These are phyloP conservation scores for Philereme transversata DNA, from an alignment of 2,888 invertebrate genomes.

Conservation along the genomic window DNA sequence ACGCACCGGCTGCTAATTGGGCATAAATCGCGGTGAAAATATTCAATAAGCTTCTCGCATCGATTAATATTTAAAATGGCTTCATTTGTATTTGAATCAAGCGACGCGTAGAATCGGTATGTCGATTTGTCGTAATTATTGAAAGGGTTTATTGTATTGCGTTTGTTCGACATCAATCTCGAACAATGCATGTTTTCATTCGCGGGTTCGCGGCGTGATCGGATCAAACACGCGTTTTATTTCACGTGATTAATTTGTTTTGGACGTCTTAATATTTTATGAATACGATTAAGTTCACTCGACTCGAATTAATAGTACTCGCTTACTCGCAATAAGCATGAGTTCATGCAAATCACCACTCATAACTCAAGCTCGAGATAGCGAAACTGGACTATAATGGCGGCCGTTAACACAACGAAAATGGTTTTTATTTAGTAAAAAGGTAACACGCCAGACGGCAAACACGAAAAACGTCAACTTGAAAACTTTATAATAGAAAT, in stretches of 20 bases:
- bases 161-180: conserved; percentile 44
- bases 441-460: conserved; percentile 66
- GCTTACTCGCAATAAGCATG: conserved; percentile 48
- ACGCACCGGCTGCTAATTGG: conserved; percentile 80
- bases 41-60: conserved; percentile 79
- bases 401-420: conserved; percentile 63
- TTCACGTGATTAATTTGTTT: conserved; percentile 57
- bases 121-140: conserved; percentile 65
- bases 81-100: conserved; percentile 74
- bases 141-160: conserved; percentile 54
- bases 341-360: conserved; percentile 58
- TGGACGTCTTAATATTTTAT: conserved; percentile 47
- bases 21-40: conserved; percentile 79
- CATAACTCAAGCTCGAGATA: conserved; percentile 58
- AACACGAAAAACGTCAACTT: conserved; percentile 72
- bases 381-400: conserved; percentile 58
- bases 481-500: conserved; percentile 81
- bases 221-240: conserved; percentile 45
- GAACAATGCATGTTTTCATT: conserved; percentile 40
- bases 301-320: conserved; percentile 52
- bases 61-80: conserved; percentile 77
- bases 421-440: conserved; percentile 48
- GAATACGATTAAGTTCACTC: conserved; percentile 53
- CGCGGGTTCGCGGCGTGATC: conserved; percentile 46
- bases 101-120: conserved; percentile 63